phyloP scores from a whole-genome alignment of 2,888 invertebrate genomes.

The Apamea crenata region DNA sequence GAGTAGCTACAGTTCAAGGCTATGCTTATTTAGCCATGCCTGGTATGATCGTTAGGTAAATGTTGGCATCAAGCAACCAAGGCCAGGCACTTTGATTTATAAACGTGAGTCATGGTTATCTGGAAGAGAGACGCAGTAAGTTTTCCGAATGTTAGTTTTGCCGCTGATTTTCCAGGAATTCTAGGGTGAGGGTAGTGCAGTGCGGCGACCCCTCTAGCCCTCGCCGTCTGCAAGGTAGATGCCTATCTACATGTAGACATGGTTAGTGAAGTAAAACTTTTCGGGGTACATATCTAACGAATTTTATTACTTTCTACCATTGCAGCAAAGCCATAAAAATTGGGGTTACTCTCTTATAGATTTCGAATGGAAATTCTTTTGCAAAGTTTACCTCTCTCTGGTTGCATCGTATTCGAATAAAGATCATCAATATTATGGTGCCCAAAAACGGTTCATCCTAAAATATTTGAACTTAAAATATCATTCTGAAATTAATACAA shows the following conservation, averaged over 20 bases:
- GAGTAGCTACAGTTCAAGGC: slow-evolving; percentile 65
- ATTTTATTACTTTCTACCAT: slow-evolving; percentile 32
- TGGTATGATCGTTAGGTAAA: slow-evolving; percentile 61
- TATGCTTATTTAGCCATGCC: slow-evolving; percentile 57
- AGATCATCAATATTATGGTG: neutral
- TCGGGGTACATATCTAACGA: slow-evolving; percentile 48
- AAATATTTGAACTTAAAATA: slow-evolving; percentile 19
- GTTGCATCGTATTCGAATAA: slow-evolving; percentile 24
- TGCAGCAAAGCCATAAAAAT: slow-evolving; percentile 33
- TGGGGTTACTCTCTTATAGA: neutral
- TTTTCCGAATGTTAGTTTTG: slow-evolving; percentile 64
- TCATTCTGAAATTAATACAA: slow-evolving; percentile 11
- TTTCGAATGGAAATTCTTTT: slow-evolving; percentile 25
- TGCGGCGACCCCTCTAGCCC: slow-evolving; percentile 70
- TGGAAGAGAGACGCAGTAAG: slow-evolving; percentile 53
- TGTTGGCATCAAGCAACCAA: slow-evolving; percentile 56
- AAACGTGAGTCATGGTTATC: slow-evolving; percentile 58
- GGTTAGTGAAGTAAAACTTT: slow-evolving; percentile 52
- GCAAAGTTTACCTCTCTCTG: neutral
- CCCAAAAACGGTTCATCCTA: neutral
- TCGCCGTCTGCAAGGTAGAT: slow-evolving; percentile 67
- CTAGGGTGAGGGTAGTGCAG: slow-evolving; percentile 60
- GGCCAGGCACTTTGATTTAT: slow-evolving; percentile 60
- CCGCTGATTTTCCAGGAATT: slow-evolving; percentile 71
- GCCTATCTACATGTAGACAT: slow-evolving; percentile 46